These are phyloP conservation scores for Lagocephalus sceleratus DNA, from an alignment of 2,797 vertebrate species.

Conservation along the genomic window DNA sequence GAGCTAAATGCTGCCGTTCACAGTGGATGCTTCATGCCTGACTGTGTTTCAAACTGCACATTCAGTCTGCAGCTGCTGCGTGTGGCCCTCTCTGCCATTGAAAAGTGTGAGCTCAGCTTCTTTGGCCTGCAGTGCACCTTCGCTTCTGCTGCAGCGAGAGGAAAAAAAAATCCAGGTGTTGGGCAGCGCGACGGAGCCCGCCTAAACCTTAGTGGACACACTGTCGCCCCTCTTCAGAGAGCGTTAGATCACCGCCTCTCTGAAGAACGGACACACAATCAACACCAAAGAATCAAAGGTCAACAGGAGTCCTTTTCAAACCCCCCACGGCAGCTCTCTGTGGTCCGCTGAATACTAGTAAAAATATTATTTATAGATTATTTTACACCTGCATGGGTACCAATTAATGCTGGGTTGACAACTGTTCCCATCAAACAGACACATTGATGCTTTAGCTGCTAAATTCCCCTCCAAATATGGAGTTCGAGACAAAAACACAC, in stretches of 20 bases:
- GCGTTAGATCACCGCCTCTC: conserved; percentile 52
- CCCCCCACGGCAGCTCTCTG: no score
- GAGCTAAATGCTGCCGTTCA: conserved; percentile 57
- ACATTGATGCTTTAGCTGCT: conserved; percentile 30
- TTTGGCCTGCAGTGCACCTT: conserved; percentile 45
- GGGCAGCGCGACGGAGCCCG: conserved; percentile 28
- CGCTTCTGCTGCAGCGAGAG: conserved; percentile 21
- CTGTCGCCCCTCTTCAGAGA: conserved; percentile 45
- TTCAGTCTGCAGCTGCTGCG: conserved; percentile 51
- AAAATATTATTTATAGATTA: conserved; percentile 10
- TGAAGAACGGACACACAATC: conserved; percentile 30
- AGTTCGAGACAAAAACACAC: conserved; percentile 32
- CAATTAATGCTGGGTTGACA: conserved; percentile 49
- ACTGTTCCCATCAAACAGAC: conserved; percentile 46
- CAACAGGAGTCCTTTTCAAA: conserved; percentile 23
- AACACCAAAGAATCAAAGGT: conserved; percentile 27
- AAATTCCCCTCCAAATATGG: conserved; percentile 34
- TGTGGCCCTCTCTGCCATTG: conserved; percentile 51
- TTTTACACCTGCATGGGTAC: conserved; percentile 20
- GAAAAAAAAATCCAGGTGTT: conserved; percentile 10
- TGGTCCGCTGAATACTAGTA: no score
- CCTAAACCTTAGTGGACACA: conserved; percentile 49
- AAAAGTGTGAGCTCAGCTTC: conserved; percentile 71
- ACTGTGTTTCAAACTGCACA: conserved; percentile 57
- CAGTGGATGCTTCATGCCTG: conserved; percentile 67